Evolutionary conservation across 2,888 invertebrate genomes (phyloP).

Genomic region (Campoplex nolae): DNA sequence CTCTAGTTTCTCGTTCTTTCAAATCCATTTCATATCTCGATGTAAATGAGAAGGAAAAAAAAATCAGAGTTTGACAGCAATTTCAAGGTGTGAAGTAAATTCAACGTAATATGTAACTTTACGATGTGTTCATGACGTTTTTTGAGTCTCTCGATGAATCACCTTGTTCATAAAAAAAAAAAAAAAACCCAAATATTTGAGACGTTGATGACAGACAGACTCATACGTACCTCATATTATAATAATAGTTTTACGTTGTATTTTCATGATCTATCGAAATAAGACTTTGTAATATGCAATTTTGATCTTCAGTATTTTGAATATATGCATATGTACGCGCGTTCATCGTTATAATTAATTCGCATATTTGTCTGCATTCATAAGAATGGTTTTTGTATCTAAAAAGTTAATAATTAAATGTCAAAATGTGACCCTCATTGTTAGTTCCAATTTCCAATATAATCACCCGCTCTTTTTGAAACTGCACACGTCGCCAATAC

Average conservation of each 20-base stretch:
- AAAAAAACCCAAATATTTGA: slow-evolving; percentile 1
- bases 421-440: background rate
- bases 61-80: background rate
- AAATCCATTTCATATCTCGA: background rate
- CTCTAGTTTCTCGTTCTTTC: background rate
- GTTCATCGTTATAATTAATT: background rate
- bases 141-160: background rate
- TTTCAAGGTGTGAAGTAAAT: background rate
- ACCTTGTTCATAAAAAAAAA: slow-evolving; percentile 5
- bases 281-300: slow-evolving; percentile 3
- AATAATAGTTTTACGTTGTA: background rate
- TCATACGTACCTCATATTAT: slow-evolving; percentile 14
- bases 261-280: slow-evolving; percentile 3
- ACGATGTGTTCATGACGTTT: background rate
- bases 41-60: slow-evolving; percentile 4
- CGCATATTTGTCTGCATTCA: background rate
- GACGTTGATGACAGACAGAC: slow-evolving; percentile 13
- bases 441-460: background rate
- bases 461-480: background rate
- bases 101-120: background rate
- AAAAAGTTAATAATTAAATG: slow-evolving; percentile 5
- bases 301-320: slow-evolving; percentile 13
- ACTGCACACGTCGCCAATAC: no score
- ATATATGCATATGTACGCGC: background rate
- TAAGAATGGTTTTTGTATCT: slow-evolving; percentile 5